Base-by-base conservation (phyloP, 2,888 invertebrate genomes). In the Celastrina argiolus region DNA sequence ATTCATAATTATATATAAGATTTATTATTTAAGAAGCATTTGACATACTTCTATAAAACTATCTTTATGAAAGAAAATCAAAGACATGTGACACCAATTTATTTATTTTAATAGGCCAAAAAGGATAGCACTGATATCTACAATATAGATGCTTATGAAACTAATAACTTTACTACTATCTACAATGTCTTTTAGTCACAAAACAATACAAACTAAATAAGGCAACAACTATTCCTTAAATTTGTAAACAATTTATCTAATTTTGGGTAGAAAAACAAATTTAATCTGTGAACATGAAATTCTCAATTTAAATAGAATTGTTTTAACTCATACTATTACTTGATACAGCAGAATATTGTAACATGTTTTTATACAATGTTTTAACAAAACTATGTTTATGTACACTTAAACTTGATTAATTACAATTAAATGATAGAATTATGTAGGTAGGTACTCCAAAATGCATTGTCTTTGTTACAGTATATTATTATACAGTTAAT, bases 151-250 rank as follows among this genome's bases (percentile, higher is more conserved):
- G 86, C 89, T 90, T 90, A 90, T 79, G 81, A 79, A 80, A 83
- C 82, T 87, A 88, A 65, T 42, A 65, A 81, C 80, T 84, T 84
- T 36, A 85, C 69, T 74, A 70, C 77, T 89, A 90, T 88, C 88
- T 90, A 90, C 87, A 88, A 82, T 83, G 82, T 87, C 85, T 89
- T 88, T 87, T 81, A 87, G 84, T 88, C 86, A 90, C 84, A 87
- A 90, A 91, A 90, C 81, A 89, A 91, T 88, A 83, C 85, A 77
- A 90, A 90, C 88, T 89, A 89, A 91, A 89, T 90, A 91, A 91
- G 90, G 91, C 91, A 91, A 89, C 90, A 85, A 88, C 90, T 90
- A 90, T 88, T 84, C 79, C 84, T 84, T 88, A 87, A 76, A 74
- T 79, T 81, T 81, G 79, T 87, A 85, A 85, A 85, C 81, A 83